Conservation (phyloP, 2,888 invertebrate species). For the Cremastinae sp. region DNA sequence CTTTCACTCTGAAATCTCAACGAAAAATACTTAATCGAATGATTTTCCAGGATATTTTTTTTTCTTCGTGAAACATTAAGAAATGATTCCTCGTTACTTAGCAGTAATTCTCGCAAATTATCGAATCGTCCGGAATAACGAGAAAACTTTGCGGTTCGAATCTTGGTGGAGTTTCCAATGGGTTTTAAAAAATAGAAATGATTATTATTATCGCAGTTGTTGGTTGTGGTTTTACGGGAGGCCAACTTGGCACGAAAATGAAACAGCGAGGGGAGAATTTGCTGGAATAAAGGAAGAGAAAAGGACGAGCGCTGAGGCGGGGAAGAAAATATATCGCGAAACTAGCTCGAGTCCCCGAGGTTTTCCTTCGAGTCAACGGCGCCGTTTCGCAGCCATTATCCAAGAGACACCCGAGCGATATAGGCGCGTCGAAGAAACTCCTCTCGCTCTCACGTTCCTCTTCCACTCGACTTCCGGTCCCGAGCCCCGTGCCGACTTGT, state of each 20-base stretch:
- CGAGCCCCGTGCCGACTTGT: conserved; percentile 38
- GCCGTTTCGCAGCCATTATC: conserved; percentile 16
- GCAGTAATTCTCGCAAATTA: no score
- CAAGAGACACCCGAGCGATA: neutral
- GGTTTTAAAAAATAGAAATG: no score
- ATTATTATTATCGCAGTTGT: neutral
- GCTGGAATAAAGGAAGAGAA: conserved; percentile 27
- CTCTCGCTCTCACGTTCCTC: conserved; percentile 14
- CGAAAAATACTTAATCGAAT: no score
- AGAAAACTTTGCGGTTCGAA: no score
- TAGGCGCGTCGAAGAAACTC: conserved; percentile 1
- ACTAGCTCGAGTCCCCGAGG: conserved; percentile 33
- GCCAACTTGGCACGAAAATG: neutral
- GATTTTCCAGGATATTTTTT: no score
- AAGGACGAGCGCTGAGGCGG: neutral
- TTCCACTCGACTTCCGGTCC: conserved; percentile 20
- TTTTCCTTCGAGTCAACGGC: conserved; percentile 32
- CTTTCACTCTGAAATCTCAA: no score
- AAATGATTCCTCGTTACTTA: no score
- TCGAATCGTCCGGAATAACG: no score
- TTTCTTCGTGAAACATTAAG: no score
- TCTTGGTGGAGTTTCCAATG: no score
- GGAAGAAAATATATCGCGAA: conserved; percentile 24
- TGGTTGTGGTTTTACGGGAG: no score
- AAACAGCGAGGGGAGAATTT: conserved; percentile 1